These are phyloP conservation scores for Monochamus alternatus DNA, from an alignment of 2,888 invertebrate genomes.

Conservation along the genomic window DNA sequence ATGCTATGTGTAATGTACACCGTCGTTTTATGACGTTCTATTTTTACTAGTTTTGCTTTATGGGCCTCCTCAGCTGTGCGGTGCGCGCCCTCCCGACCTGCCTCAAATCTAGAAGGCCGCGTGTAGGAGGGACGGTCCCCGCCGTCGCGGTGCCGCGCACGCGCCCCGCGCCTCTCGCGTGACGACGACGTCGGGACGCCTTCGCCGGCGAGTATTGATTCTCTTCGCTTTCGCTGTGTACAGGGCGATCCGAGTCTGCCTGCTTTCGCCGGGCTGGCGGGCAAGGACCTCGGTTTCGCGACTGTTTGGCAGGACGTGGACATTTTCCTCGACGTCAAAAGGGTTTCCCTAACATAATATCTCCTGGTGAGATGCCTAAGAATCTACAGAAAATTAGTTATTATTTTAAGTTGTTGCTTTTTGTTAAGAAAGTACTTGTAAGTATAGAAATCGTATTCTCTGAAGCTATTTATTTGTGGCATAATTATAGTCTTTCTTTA, in stretches of 20 bases:
- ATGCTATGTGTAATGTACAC: constrained; percentile 15
- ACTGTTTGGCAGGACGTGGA: no score
- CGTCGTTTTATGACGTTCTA: constrained; percentile 46
- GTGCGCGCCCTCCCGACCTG: constrained; percentile 55
- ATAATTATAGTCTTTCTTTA: no score
- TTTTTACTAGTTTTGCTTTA: constrained; percentile 44
- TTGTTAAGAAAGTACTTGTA: no score
- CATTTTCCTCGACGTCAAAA: no score
- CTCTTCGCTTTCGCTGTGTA: constrained; percentile 51
- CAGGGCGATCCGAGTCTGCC: constrained; percentile 18
- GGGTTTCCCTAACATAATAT: no score
- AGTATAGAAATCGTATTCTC: no score
- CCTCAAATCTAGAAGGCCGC: constrained; percentile 51
- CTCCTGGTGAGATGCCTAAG: no score
- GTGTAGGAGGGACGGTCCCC: constrained; percentile 36
- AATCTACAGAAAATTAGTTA: no score
- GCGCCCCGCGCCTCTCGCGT: constrained; percentile 64
- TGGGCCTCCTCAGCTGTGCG: constrained; percentile 47
- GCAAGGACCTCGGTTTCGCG: no score
- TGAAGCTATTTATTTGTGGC: no score
- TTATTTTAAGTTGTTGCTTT: no score
- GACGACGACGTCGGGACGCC: constrained; percentile 67
- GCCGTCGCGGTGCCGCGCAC: constrained; percentile 56
- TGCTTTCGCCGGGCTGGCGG: no score
- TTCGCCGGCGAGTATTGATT: constrained; percentile 63